Percentiles rank a stretch among this genome's conserved stretches.
phyloP scores from a whole-genome alignment of 2,888 invertebrate species.

The Drepana falcataria region DNA sequence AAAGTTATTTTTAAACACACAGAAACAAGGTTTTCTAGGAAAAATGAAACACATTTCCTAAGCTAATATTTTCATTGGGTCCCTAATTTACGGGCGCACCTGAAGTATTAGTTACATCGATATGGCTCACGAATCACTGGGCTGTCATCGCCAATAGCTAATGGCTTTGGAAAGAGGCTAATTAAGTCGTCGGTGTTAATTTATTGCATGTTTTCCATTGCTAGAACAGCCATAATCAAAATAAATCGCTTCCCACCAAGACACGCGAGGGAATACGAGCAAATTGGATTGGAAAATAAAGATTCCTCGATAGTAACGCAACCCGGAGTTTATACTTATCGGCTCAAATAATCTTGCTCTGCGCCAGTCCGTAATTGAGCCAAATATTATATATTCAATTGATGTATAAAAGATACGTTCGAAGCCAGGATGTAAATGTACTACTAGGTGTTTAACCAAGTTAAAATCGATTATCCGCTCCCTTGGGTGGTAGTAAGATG shows the following conservation, averaged over 20 bases:
- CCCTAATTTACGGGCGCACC: constrained; percentile 32
- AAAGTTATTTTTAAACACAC: neutral
- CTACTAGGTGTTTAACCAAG: no score
- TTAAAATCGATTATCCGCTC: no score
- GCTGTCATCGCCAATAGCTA: constrained; percentile 65
- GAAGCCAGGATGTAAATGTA: no score
- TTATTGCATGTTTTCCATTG: constrained; percentile 68
- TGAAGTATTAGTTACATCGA: constrained; percentile 54
- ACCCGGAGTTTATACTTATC: constrained; percentile 23
- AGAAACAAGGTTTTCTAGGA: neutral
- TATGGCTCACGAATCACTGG: constrained; percentile 47
- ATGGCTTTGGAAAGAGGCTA: constrained; percentile 72
- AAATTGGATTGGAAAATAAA: constrained; percentile 64
- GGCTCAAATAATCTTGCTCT: constrained; percentile 4
- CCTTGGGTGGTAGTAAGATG: no score
- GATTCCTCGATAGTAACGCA: constrained; percentile 42
- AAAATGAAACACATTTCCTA: neutral
- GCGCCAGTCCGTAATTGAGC: neutral
- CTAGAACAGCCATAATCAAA: constrained; percentile 69
- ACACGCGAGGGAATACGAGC: constrained; percentile 67
- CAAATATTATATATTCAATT: neutral
- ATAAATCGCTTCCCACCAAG: constrained; percentile 64
- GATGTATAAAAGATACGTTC: no score
- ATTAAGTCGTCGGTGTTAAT: constrained; percentile 73
- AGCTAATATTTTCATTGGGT: constrained; percentile 22